Percentiles rank a stretch among this genome's conserved stretches.
phyloP scores from a whole-genome alignment of 2,888 invertebrate genomes.

The Chironomus riparius region DNA sequence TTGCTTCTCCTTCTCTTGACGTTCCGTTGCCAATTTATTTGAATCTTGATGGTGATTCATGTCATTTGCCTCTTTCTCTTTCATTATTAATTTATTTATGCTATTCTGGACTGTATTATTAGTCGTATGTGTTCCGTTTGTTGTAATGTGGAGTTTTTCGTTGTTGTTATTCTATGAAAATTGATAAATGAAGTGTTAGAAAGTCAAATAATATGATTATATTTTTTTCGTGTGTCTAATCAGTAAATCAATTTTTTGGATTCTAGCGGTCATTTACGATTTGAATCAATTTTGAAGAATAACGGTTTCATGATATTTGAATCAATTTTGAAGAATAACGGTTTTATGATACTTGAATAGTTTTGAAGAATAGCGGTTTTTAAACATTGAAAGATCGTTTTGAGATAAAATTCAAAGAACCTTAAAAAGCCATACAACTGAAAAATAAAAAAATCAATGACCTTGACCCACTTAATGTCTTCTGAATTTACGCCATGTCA shows the following conservation, averaged over 20 bases:
- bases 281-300: too few species aligned
- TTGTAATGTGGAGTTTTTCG: slow-evolving; percentile 20
- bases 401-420: too few species aligned
- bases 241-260: too few species aligned
- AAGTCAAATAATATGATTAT: not conserved
- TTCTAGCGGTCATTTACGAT: too few species aligned
- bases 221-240: too few species aligned
- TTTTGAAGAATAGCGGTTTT: too few species aligned
- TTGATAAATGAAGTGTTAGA: not conserved
- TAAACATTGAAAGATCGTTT: too few species aligned
- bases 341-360: too few species aligned
- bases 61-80: slow-evolving; percentile 23
- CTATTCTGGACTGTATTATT: slow-evolving; percentile 6
- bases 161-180: slow-evolving; percentile 6
- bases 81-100: slow-evolving; percentile 26
- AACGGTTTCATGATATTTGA: not conserved
- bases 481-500: not conserved
- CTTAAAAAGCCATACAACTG: too few species aligned
- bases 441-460: too few species aligned
- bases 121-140: slow-evolving; percentile 21
- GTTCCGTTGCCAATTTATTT: slow-evolving; percentile 41
- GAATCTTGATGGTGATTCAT: slow-evolving; percentile 34
- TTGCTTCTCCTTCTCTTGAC: slow-evolving; percentile 40
- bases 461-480: not conserved
- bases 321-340: not conserved